These are phyloP conservation scores for Stegastes partitus DNA, from an alignment of 2,113 vertebrate genomes.

Conservation along the genomic window DNA sequence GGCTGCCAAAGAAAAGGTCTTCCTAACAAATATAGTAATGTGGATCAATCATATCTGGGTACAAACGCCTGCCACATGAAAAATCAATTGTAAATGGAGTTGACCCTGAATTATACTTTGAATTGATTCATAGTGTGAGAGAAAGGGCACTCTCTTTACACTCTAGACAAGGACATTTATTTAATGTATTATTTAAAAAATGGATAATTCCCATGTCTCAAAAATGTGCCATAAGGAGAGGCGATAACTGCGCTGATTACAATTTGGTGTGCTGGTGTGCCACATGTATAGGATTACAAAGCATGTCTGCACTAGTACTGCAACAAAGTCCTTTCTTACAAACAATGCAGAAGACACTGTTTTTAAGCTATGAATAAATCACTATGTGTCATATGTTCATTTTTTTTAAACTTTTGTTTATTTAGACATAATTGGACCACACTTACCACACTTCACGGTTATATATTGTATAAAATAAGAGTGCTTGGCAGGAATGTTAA, in stretches of 20 bases:
- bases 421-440: no score
- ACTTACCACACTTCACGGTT: no score
- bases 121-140: constrained; percentile 9
- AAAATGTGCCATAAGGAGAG: constrained; percentile 7
- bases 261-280: background rate
- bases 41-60: constrained; percentile 45
- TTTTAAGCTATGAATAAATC: background rate
- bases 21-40: constrained; percentile 35
- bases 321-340: background rate
- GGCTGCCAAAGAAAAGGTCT: constrained; percentile 30
- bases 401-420: background rate
- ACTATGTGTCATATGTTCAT: background rate
- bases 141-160: background rate
- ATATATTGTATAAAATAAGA: no score
- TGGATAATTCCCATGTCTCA: background rate
- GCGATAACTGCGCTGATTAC: background rate
- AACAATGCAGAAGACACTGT: background rate
- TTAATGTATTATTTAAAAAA: constrained; percentile 13
- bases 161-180: background rate
- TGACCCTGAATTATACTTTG: constrained; percentile 2
- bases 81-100: constrained; percentile 32
- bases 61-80: constrained; percentile 35
- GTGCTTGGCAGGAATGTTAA: no score
- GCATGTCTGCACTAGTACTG: background rate
- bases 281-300: constrained; percentile 18